Evolutionary conservation across 2,888 invertebrate genomes (phyloP).

Genomic region (Adineta ricciae): DNA sequence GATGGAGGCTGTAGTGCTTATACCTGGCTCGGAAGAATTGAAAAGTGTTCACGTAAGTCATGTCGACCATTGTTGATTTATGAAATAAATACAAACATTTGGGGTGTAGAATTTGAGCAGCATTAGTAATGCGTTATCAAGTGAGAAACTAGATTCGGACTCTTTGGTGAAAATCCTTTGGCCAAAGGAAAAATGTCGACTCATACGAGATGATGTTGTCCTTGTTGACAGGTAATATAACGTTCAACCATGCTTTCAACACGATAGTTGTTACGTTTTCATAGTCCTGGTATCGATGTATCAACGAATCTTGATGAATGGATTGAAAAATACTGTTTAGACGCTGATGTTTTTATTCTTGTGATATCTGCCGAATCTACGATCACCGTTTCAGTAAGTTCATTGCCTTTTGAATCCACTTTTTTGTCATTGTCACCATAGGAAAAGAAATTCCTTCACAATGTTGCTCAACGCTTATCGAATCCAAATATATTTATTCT

Average conservation of each 20-base stretch:
- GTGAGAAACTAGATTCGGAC: constrained; percentile 67
- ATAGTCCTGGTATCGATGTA: constrained; percentile 92
- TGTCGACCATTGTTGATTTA: no score
- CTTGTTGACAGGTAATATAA: constrained; percentile 66
- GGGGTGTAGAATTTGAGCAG: constrained; percentile 1
- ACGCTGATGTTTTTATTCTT: constrained; percentile 97
- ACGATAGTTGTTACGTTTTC: not conserved
- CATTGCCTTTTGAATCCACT: no score
- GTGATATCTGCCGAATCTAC: constrained; percentile 98
- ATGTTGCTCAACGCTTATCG: constrained; percentile 86
- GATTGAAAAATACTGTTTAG: constrained; percentile 97
- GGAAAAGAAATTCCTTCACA: constrained; percentile 99
- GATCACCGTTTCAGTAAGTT: constrained; percentile 77
- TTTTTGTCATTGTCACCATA: constrained; percentile 48
- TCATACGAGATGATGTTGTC: constrained; percentile 91
- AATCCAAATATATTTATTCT: constrained; percentile 97
- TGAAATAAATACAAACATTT: not conserved
- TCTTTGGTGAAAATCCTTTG: constrained; percentile 81
- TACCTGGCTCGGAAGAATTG: constrained; percentile 20
- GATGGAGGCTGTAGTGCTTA: constrained; percentile 21
- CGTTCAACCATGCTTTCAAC: not conserved
- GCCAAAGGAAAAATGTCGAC: constrained; percentile 84
- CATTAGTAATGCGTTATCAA: constrained; percentile 81
- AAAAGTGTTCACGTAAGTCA: not conserved
- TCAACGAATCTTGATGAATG: constrained; percentile 93